Evolutionary conservation across 2,888 invertebrate species (phyloP).

Genomic region (Pyrrhosoma nymphula): DNA sequence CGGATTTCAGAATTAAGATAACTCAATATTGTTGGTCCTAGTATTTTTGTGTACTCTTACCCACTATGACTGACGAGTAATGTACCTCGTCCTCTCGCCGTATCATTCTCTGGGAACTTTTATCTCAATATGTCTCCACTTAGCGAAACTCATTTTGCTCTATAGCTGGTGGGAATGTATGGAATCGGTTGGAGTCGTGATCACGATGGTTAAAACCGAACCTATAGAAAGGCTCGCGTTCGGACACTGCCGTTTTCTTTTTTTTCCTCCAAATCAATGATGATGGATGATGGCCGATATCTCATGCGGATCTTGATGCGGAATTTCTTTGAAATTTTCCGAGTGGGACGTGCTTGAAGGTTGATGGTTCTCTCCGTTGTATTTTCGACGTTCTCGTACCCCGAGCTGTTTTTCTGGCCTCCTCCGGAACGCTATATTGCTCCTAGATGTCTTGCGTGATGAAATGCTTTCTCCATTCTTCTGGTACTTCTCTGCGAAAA

Average conservation of each 20-base stretch:
- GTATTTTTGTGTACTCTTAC: too few species aligned
- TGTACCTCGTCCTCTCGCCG: not conserved
- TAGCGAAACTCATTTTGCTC: not conserved
- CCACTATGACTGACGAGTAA: not conserved
- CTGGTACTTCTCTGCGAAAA: not conserved
- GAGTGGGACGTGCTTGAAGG: not conserved
- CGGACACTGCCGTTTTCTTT: not conserved
- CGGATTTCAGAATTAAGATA: too few species aligned
- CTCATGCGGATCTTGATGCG: not conserved
- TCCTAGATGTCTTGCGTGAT: not conserved
- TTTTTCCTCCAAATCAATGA: not conserved
- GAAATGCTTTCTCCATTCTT: not conserved
- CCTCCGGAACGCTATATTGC: not conserved
- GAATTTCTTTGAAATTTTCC: not conserved
- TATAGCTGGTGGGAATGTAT: not conserved
- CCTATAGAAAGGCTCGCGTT: not conserved
- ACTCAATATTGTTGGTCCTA: too few species aligned
- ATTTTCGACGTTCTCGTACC: not conserved
- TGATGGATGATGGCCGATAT: slow-evolving; percentile 5
- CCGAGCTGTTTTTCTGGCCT: not conserved
- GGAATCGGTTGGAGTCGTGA: not conserved
- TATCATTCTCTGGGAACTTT: not conserved
- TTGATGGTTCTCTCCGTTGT: not conserved
- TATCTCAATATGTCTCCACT: not conserved
- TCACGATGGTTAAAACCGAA: not conserved